phyloP scores from a whole-genome alignment of 2,113 vertebrate species.

The Campylomormyrus numenius region DNA sequence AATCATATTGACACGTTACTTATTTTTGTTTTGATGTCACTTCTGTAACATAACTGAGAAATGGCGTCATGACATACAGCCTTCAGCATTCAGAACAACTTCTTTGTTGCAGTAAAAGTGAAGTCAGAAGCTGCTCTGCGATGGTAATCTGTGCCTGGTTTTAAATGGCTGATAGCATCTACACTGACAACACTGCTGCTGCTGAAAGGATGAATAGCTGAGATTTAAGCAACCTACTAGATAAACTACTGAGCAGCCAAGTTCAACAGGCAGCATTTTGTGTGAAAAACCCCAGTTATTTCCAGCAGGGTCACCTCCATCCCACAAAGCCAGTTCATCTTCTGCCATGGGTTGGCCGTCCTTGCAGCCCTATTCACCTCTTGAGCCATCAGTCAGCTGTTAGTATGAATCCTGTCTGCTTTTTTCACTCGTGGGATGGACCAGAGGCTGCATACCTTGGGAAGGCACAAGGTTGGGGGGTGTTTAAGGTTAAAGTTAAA shows the following conservation, averaged over 20 bases:
- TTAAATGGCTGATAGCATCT: background rate
- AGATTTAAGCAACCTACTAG: background rate
- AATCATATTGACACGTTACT: background rate
- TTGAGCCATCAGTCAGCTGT: background rate
- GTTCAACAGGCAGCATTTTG: background rate
- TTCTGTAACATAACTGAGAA: background rate
- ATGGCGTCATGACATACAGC: background rate
- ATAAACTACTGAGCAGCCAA: background rate
- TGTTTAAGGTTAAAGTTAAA: background rate
- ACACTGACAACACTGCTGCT: background rate
- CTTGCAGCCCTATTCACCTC: background rate
- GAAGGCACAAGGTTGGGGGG: background rate
- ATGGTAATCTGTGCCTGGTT: background rate
- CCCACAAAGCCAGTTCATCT: background rate
- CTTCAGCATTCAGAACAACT: background rate
- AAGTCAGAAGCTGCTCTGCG: background rate
- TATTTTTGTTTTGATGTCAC: background rate
- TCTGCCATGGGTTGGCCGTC: background rate
- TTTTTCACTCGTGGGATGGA: background rate
- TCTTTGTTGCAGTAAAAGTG: background rate
- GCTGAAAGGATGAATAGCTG: background rate
- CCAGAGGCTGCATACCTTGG: background rate
- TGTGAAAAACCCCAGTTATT: background rate
- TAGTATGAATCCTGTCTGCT: background rate
- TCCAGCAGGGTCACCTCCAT: background rate